These are phyloP conservation scores for Coracopsis vasa DNA, from an alignment of 2,113 vertebrate genomes.

Conservation along the genomic window DNA sequence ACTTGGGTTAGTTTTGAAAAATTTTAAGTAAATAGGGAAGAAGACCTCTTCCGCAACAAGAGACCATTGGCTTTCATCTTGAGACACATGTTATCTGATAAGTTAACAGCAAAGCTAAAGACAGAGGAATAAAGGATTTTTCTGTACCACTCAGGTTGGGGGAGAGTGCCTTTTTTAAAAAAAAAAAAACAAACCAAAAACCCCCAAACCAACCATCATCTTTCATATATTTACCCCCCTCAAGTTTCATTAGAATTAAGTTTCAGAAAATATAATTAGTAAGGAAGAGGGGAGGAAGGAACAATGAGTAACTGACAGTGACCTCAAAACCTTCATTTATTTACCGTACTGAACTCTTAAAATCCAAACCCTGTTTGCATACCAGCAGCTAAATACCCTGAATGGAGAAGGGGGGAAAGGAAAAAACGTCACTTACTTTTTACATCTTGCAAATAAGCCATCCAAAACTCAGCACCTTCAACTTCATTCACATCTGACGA, in stretches of 20 bases:
- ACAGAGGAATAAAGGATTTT: background rate
- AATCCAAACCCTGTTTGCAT: background rate
- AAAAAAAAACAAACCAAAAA: background rate
- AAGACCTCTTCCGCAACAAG: background rate
- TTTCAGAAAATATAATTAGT: background rate
- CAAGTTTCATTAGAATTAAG: background rate
- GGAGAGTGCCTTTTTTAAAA: background rate
- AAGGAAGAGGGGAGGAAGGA: background rate
- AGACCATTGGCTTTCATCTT: background rate
- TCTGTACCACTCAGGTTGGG: background rate
- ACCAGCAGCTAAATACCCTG: background rate
- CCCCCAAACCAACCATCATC: background rate
- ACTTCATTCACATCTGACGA: constrained; percentile 63
- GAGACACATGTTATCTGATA: background rate
- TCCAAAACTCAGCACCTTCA: constrained; percentile 80
- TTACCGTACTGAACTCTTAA: background rate
- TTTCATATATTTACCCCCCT: background rate
- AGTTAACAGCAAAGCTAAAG: background rate
- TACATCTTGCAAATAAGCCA: constrained; percentile 82
- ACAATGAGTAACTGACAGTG: background rate
- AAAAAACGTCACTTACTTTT: constrained; percentile 78
- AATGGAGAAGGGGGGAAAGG: background rate
- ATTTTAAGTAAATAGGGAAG: background rate
- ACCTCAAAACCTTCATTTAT: background rate
- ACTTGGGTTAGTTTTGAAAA: background rate